Evolutionary conservation across 2,797 vertebrate genomes (phyloP), one percentile per base, ranked within the genome.

Genomic region (Poecilia wingei): DNA sequence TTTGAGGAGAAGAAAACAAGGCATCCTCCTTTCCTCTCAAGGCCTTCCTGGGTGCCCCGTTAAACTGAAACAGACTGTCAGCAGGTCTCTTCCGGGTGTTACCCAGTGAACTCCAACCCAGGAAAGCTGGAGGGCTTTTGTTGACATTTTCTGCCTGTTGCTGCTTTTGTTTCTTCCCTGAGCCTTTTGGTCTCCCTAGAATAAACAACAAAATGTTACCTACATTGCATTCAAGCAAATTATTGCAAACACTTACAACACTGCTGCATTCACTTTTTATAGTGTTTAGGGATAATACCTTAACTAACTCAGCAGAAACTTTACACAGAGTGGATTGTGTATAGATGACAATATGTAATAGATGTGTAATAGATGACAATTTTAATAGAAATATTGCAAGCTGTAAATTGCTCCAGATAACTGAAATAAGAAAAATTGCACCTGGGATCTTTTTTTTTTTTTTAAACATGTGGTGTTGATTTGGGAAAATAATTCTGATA

Each of bases 11-110:
- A 31, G 84, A 83, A 74, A 97, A 97, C 2, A 95, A 82, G 1
- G 95, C 94, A 25, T 84, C 92, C 66, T 97, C 97, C 7, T 95
- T 97, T 73, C 95, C 94, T 72, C 96, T 97, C 33, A 79, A 68
- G 72, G 95, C 93, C 83, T 97, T 97, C 94, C 92, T 97, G 84
- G 95, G 2, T 72, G 94, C 81, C 81, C 97, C 96, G 3, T 97
- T 97, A 74, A 97, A 93, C 86, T 97, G 97, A 92, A 99, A 98
- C 77, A 97, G 94, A 93, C 96, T 98, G 91, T 95, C 92, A 1
- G 94, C 93, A 0, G 91, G 91, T 87, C 96, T 97, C 88, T 97
- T 95, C 86, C 96, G 97, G 69, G 91, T 95, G 93, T 95, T 96
- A 0, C 95, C 82, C 68, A 96, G 80, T 0, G 95, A 93, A 0